A percentile compares a stretch with the other conserved stretches of the same genome.
phyloP scores from a whole-genome alignment of 2,797 vertebrate species.

The Lophius americanus region DNA sequence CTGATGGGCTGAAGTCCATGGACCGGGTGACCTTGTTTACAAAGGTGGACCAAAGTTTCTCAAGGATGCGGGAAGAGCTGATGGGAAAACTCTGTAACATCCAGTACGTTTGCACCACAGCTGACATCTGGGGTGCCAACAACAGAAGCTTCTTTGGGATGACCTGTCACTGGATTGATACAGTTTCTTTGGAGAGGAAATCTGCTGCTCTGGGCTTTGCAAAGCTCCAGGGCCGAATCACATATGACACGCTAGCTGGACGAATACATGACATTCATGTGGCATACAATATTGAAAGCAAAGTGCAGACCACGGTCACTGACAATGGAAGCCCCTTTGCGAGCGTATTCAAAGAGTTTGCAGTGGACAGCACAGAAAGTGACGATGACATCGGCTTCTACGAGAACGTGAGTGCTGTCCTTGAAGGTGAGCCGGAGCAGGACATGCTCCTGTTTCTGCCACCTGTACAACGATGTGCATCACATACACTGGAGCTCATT shows the following conservation, averaged over 20 bases:
- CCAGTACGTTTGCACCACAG: slow-evolving; percentile 81
- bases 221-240: slow-evolving; percentile 68
- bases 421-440: slow-evolving; percentile 71
- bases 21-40: slow-evolving; percentile 72
- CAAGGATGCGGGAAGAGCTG: slow-evolving; percentile 76
- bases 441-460: slow-evolving; percentile 77
- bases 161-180: slow-evolving; percentile 84
- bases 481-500: slow-evolving; percentile 76
- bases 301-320: slow-evolving; percentile 77
- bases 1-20: slow-evolving; percentile 77
- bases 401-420: slow-evolving; percentile 71
- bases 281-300: slow-evolving; percentile 77
- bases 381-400: slow-evolving; percentile 73
- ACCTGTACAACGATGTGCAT: slow-evolving; percentile 74
- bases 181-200: slow-evolving; percentile 73
- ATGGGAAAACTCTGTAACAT: slow-evolving; percentile 65
- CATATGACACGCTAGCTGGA: slow-evolving; percentile 68
- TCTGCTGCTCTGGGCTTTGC: slow-evolving; percentile 77
- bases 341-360: slow-evolving; percentile 78
- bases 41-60: slow-evolving; percentile 72
- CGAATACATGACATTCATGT: slow-evolving; percentile 78
- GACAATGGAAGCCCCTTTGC: slow-evolving; percentile 79
- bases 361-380: slow-evolving; percentile 50
- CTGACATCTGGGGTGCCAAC: slow-evolving; percentile 79
- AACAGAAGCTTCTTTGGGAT: slow-evolving; percentile 78